Evolutionary conservation across 2,113 vertebrate species (phyloP).

Genomic region (Microcebus murinus): DNA sequence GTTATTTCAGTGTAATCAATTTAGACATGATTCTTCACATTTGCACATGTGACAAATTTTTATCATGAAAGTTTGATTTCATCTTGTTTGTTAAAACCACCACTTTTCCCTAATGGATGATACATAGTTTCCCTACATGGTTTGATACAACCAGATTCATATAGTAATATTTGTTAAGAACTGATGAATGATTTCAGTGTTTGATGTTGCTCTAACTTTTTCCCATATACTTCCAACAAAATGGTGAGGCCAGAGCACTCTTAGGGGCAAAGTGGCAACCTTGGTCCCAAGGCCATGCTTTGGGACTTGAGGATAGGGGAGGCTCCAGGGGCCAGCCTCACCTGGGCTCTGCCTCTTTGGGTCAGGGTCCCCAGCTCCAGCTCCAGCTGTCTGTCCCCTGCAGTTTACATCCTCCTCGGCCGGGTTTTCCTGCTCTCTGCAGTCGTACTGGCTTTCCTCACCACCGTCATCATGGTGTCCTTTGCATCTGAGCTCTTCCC

Average conservation of each 20-base stretch:
- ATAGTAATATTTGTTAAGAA: not conserved
- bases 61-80: not conserved
- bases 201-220: not conserved
- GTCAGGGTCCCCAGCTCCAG: not conserved
- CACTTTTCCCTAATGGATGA: not conserved
- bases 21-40: not conserved
- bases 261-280: not conserved
- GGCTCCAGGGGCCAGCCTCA: not conserved
- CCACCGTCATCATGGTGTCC: slow-evolving; percentile 58
- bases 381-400: not conserved
- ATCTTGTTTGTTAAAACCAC: not conserved
- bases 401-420: slow-evolving; percentile 61
- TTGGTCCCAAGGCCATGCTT: not conserved
- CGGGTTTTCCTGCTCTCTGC: slow-evolving; percentile 51
- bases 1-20: not conserved
- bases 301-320: not conserved
- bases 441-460: slow-evolving; percentile 52
- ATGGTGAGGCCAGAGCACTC: not conserved
- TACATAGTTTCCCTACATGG: not conserved
- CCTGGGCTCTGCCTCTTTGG: not conserved
- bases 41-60: not conserved
- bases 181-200: not conserved
- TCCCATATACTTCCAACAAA: not conserved
- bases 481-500: slow-evolving; percentile 46
- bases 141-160: not conserved